Evolutionary conservation across 1,140 invertebrate genomes (phyloP), one percentile per base, ranked within the genome.

Genomic region (Drosophila arawakana): DNA sequence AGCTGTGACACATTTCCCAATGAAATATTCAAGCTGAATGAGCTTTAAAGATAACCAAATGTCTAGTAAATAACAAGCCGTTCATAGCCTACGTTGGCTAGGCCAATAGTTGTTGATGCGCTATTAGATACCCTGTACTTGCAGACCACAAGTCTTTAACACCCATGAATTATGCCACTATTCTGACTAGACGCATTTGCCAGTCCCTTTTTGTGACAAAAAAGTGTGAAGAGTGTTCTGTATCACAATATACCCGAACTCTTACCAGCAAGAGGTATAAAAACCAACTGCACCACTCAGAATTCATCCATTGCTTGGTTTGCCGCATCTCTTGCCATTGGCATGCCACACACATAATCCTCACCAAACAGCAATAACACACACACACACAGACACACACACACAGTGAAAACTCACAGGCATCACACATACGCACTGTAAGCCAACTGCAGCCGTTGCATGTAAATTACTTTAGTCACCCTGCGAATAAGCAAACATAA

Each of bases 281-380:
- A 7, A n/a, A 9, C n/a, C 50, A 18, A 37, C 44, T 18, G 13
- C 44, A 47, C 8, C 21, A 10, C 8, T 10, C 43, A n/a, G 21
- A 21, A 41, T 60, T n/a, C 43, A 39, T 58, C 39, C 39, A n/a
- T 21, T 11, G n/a, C 41, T 39, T 11, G 58, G 59, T 15, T 49
- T 49, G 59, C 59, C 46, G 37, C 59, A 46, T 44, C 59, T 49
- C 50, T 63, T 52, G 30, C 25, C 43, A 67, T 37, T 73, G 70
- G 46, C 34, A 44, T 73, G 69, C 69, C 43, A 58, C 54, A 57
- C 58, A 44, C 43, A 43, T 65, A 72, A 66, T 47, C 52, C 61
- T 37, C 35, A 50, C 41, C 49, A 44, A 35, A 41, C 41, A 55
- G 60, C 69, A 52, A 11, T 47, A 30, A 65, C 52, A 60, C 54